Base-by-base conservation (phyloP, 2,888 invertebrate species). In the Tholera decimalis region DNA sequence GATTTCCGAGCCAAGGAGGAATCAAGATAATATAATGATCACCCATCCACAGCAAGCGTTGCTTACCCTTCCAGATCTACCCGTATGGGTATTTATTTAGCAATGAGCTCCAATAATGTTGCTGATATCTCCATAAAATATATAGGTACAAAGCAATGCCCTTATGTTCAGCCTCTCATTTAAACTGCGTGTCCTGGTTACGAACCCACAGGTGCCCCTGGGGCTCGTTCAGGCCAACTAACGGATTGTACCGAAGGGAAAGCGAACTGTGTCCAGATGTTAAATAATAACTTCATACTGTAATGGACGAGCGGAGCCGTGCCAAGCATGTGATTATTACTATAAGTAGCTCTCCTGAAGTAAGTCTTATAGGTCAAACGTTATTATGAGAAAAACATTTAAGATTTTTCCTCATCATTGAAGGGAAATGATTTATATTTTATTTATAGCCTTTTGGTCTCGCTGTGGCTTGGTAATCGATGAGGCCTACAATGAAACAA, bases 311-410 rank as follows among this genome's bases (percentile, higher is more conserved):
- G 26, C 56, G 20, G 9, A 50, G 7, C 20, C 8, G 43, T 49
- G 43, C 49, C 43, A 58, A 73, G 37, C 41, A 43, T 28, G 73
- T 53, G 58, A 59, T 59, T 55, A 46, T 58, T 28, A 30, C 53
- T 26, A 43, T 57, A 62, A 62, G 18, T 37, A 49, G 39, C 41
- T 46, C 39, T 49, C 35, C 30, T 15, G 63, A 20, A 43, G 13
- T 41, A 39, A 55, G 44, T 41, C 43, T 59, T 54, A 37, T 33
- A 18, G 8, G 18, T 22, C 22, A 13, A 49, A 56, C 18, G 8
- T 30, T 59, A 26, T 33, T 61, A 44, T 11, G 9, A 26, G 9
- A 47, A 11, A 46, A 22, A 58, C 15, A 2, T 24, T 30, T 46
- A 33, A 35, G 11, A 35, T 35, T 18, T 43, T 43, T 41, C 30